Evolutionary conservation across 2,888 invertebrate species (phyloP).

Genomic region (Apodemia duryi): DNA sequence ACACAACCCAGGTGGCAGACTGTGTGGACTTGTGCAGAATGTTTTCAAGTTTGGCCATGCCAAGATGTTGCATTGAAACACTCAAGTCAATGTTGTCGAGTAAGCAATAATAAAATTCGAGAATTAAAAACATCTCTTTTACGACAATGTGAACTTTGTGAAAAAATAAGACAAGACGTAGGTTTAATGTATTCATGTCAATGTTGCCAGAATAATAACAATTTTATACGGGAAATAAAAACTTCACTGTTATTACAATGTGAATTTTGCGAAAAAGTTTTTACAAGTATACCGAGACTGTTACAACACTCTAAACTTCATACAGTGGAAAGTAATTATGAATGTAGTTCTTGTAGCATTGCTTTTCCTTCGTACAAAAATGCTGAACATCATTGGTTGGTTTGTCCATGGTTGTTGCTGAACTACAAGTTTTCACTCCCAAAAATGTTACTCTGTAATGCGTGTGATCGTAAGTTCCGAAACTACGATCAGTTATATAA

Average conservation of each 20-base stretch:
- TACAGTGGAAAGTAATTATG: slow-evolving; percentile 82
- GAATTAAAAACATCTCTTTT: slow-evolving; percentile 69
- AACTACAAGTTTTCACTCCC: slow-evolving; percentile 62
- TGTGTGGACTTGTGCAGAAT: slow-evolving; percentile 71
- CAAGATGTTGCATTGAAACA: slow-evolving; percentile 60
- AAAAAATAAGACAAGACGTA: slow-evolving; percentile 61
- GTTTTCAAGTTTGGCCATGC: slow-evolving; percentile 71
- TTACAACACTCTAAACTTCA: slow-evolving; percentile 71
- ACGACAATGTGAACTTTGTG: slow-evolving; percentile 63
- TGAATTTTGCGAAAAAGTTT: slow-evolving; percentile 69
- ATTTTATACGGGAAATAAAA: slow-evolving; percentile 62
- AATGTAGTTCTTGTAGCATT: slow-evolving; percentile 76
- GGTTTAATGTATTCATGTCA: slow-evolving; percentile 53
- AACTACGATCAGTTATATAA: slow-evolving; percentile 71
- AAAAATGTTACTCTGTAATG: slow-evolving; percentile 66
- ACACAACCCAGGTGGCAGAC: slow-evolving; percentile 64
- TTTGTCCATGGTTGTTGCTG: slow-evolving; percentile 60
- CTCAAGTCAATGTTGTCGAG: slow-evolving; percentile 52
- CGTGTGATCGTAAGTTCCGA: slow-evolving; percentile 69
- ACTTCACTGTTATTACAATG: slow-evolving; percentile 67
- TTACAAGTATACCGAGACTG: slow-evolving; percentile 64
- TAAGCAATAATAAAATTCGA: slow-evolving; percentile 47
- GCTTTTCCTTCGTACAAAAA: slow-evolving; percentile 57
- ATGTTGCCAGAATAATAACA: slow-evolving; percentile 52
- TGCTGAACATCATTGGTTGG: slow-evolving; percentile 64